These are phyloP conservation scores for Teleiodes luculella DNA, from an alignment of 2,888 invertebrate genomes.

Conservation along the genomic window DNA sequence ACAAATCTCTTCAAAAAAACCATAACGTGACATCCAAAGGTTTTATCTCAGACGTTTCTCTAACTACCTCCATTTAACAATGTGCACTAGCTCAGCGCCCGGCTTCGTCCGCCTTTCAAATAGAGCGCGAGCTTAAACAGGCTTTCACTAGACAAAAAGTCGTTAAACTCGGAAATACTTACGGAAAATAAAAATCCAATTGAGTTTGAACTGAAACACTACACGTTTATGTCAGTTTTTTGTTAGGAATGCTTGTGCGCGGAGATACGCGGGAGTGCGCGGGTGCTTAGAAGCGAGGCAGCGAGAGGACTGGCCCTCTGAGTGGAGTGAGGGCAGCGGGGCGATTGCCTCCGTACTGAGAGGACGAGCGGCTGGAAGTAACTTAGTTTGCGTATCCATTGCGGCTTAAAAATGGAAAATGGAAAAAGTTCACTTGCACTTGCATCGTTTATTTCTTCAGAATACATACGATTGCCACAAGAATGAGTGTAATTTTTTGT, in stretches of 20 bases:
- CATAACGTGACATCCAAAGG: slow-evolving; percentile 7
- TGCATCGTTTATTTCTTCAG: too few relatives aligned
- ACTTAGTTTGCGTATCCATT: slow-evolving; percentile 52
- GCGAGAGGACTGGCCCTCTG: slow-evolving; percentile 64
- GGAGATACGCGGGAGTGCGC: slow-evolving; percentile 46
- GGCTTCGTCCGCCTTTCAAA: slow-evolving; percentile 52
- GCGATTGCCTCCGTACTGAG: slow-evolving; percentile 45
- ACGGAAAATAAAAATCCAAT: slow-evolving; percentile 61
- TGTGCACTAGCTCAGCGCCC: slow-evolving; percentile 31
- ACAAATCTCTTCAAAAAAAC: slow-evolving; percentile 1
- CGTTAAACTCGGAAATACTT: slow-evolving; percentile 42
- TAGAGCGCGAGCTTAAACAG: slow-evolving; percentile 34
- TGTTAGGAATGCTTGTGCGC: slow-evolving; percentile 41
- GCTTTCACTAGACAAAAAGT: slow-evolving; percentile 42
- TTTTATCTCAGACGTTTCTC: slow-evolving; percentile 1
- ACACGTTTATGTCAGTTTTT: slow-evolving; percentile 57
- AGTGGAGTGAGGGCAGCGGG: slow-evolving; percentile 54
- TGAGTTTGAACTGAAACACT: slow-evolving; percentile 47
- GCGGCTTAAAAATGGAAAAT: slow-evolving; percentile 23
- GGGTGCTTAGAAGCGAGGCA: slow-evolving; percentile 40
- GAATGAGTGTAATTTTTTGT: too few relatives aligned
- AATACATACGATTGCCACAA: too few relatives aligned
- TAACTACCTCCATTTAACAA: slow-evolving; percentile 22
- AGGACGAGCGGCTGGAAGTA: slow-evolving; percentile 32
- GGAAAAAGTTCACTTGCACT: too few relatives aligned